A percentile compares a stretch with the other conserved stretches of the same genome.
phyloP scores from a whole-genome alignment of 23 tunicate species.

The Halocynthia roretzi region DNA sequence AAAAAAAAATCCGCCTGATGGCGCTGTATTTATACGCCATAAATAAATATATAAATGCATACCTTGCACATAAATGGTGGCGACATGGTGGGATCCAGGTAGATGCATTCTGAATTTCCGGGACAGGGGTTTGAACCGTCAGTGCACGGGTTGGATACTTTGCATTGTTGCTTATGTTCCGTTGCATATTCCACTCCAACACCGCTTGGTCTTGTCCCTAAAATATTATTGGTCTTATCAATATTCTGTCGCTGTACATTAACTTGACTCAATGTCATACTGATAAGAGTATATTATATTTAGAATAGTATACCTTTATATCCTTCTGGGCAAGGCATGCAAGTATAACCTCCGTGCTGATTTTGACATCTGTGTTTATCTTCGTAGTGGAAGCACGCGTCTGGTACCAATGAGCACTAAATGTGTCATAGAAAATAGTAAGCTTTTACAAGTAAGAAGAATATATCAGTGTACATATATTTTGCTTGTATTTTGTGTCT shows the following conservation, averaged over 20 bases:
- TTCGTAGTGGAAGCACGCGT: constrained; percentile 71
- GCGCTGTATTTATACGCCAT: neutral
- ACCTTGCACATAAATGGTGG: constrained; percentile 89
- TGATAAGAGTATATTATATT: neutral
- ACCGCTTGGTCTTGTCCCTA: constrained; percentile 64
- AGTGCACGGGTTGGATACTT: constrained; percentile 55
- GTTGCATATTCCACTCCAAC: constrained; percentile 58
- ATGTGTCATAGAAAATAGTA: neutral
- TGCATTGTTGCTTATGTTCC: constrained; percentile 62
- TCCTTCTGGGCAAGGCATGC: constrained; percentile 81
- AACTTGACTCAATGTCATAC: neutral
- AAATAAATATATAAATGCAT: neutral
- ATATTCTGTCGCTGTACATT: neutral
- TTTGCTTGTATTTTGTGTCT: too few relatives aligned
- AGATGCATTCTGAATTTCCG: constrained; percentile 62
- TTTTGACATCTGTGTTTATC: constrained; percentile 80
- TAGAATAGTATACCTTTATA: constrained; percentile 42
- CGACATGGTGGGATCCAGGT: constrained; percentile 40
- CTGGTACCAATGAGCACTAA: constrained; percentile 76
- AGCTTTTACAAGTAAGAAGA: too few relatives aligned
- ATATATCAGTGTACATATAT: too few relatives aligned
- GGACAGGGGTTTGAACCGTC: constrained; percentile 63
- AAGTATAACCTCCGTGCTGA: constrained; percentile 63
- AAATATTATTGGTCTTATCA: constrained; percentile 2
- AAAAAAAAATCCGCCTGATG: neutral